phyloP scores from a whole-genome alignment of 2,888 invertebrate species.

The Athalia rosae region DNA sequence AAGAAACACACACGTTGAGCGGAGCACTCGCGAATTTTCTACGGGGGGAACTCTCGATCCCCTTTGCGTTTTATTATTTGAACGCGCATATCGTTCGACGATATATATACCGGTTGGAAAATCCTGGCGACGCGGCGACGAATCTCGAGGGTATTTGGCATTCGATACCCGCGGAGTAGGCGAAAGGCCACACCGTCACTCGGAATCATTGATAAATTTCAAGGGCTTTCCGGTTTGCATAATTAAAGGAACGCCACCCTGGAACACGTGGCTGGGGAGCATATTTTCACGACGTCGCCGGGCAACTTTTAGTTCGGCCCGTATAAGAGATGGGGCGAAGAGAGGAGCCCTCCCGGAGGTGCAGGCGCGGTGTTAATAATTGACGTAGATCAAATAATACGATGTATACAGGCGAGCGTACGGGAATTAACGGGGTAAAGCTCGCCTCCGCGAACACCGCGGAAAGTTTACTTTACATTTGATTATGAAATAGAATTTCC shows the following conservation, averaged over 20 bases:
- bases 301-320: too few relatives aligned
- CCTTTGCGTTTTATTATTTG: constrained; percentile 34
- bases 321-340: too few relatives aligned
- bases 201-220: constrained; percentile 6
- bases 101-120: constrained; percentile 37
- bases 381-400: not conserved
- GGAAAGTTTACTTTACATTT: constrained; percentile 32
- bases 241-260: not conserved
- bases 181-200: not conserved
- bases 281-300: not conserved
- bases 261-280: not conserved
- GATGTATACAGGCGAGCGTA: not conserved
- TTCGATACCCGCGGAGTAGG: not conserved
- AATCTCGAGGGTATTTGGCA: constrained; percentile 25
- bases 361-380: constrained; percentile 3
- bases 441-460: not conserved
- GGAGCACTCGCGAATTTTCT: constrained; percentile 2
- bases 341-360: not conserved
- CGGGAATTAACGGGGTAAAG: constrained; percentile 10
- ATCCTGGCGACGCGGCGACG: constrained; percentile 6
- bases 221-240: constrained; percentile 17
- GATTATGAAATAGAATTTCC: constrained; percentile 10
- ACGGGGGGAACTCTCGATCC: not conserved
- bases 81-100: constrained; percentile 18
- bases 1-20: constrained; percentile 1